Conservation (phyloP, 2,888 invertebrate species). For the Apocheima hispidaria region DNA sequence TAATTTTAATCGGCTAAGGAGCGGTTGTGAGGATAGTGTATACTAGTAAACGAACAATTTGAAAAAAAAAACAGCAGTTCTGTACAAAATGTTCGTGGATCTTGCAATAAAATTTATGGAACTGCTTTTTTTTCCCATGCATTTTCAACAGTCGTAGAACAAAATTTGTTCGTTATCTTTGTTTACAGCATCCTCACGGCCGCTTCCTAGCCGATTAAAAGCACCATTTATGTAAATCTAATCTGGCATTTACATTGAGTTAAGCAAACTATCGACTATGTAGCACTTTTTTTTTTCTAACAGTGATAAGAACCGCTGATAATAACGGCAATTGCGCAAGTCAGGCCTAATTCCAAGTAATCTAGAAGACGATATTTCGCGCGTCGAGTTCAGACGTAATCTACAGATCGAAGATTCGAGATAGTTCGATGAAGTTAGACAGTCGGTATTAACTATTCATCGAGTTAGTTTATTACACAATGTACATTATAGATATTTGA, state of each 20-base stretch:
- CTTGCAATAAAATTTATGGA: too few relatives aligned
- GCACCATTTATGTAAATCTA: neutral
- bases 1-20: too few relatives aligned
- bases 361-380: neutral
- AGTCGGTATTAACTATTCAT: conserved; percentile 25
- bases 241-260: neutral
- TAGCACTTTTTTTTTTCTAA: neutral
- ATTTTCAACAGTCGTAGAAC: too few relatives aligned
- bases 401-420: conserved; percentile 17
- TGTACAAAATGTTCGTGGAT: too few relatives aligned
- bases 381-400: conserved; percentile 4
- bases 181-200: too few relatives aligned
- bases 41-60: too few relatives aligned
- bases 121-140: too few relatives aligned
- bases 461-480: conserved; percentile 19
- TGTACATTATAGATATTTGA: neutral
- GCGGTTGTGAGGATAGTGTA: too few relatives aligned
- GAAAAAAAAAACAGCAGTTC: too few relatives aligned
- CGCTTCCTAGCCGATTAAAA: too few relatives aligned
- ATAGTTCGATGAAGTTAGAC: conserved; percentile 17
- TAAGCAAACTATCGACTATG: neutral
- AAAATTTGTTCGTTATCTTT: too few relatives aligned
- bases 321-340: neutral
- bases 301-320: neutral
- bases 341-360: neutral